Percentiles rank a stretch among this genome's conserved stretches.
Conservation (phyloP, 2,797 vertebrate species). For the Amazona ochrocephala region DNA sequence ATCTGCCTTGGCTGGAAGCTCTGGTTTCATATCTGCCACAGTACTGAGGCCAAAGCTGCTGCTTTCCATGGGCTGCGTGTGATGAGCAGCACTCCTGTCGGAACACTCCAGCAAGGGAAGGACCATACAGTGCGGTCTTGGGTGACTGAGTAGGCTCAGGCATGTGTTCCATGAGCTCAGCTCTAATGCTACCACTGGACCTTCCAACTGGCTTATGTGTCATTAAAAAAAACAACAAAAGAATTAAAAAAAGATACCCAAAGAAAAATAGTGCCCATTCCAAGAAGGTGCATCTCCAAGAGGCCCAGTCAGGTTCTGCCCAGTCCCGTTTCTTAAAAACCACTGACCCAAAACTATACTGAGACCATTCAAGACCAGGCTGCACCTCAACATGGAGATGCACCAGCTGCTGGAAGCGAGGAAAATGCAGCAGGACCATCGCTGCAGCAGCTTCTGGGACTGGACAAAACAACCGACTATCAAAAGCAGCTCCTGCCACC, state of each 20-base stretch:
- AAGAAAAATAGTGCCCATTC: not conserved
- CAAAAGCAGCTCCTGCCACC: not conserved
- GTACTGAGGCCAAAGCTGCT: not conserved
- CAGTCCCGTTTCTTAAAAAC: not conserved
- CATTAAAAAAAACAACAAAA: not conserved
- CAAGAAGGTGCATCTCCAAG: not conserved
- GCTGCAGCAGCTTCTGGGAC: not conserved
- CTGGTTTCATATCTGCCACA: not conserved
- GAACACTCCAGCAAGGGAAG: not conserved
- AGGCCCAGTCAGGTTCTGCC: not conserved
- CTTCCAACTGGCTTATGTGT: not conserved
- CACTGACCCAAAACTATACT: not conserved
- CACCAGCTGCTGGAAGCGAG: not conserved
- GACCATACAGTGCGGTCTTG: not conserved
- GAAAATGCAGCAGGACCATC: not conserved
- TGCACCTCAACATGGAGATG: not conserved
- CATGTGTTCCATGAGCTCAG: not conserved
- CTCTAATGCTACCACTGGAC: not conserved
- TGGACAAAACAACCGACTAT: not conserved
- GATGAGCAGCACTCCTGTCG: not conserved
- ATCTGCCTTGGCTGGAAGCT: constrained; percentile 21
- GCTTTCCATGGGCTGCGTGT: not conserved
- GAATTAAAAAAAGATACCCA: not conserved
- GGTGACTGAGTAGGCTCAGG: not conserved
- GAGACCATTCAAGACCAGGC: not conserved